Conservation (phyloP, 2,888 invertebrate species). For the Melinaea menophilus region DNA sequence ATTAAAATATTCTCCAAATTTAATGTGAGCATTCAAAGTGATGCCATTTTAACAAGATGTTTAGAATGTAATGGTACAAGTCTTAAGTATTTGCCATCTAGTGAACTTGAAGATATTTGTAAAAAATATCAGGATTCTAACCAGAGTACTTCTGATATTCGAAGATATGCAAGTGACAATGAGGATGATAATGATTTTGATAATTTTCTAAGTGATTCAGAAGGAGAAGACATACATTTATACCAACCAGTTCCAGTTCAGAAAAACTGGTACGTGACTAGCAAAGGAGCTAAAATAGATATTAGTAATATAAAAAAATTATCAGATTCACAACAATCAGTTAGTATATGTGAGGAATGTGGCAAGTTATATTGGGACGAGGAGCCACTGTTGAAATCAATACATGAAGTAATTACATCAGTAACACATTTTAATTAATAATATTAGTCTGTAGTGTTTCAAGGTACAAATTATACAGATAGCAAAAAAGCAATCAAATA, state of each 20-base stretch:
- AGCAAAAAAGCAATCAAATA: constrained; percentile 14
- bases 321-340: constrained; percentile 70
- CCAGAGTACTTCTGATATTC: constrained; percentile 30
- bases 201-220: constrained; percentile 65
- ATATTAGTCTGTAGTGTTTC: constrained; percentile 7
- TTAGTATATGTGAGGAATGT: constrained; percentile 84
- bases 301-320: constrained; percentile 69
- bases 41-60: constrained; percentile 84
- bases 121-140: constrained; percentile 41
- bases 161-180: constrained; percentile 39
- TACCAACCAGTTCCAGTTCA: constrained; percentile 40
- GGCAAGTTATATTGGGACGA: constrained; percentile 87
- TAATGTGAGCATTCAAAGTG: constrained; percentile 79
- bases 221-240: constrained; percentile 53
- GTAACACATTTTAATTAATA: constrained; percentile 32
- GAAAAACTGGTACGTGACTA: constrained; percentile 63
- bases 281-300: constrained; percentile 75
- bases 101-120: constrained; percentile 54
- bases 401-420: constrained; percentile 47
- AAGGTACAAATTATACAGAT: constrained; percentile 14
- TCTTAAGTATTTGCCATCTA: constrained; percentile 46
- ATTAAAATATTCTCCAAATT: constrained; percentile 81
- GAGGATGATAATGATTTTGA: constrained; percentile 52
- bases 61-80: constrained; percentile 76
- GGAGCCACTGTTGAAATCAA: constrained; percentile 51